A percentile compares a stretch with the other conserved stretches of the same genome.
Conservation (phyloP, 2,113 vertebrate genomes). For the Nyctereutes procyonoides region DNA sequence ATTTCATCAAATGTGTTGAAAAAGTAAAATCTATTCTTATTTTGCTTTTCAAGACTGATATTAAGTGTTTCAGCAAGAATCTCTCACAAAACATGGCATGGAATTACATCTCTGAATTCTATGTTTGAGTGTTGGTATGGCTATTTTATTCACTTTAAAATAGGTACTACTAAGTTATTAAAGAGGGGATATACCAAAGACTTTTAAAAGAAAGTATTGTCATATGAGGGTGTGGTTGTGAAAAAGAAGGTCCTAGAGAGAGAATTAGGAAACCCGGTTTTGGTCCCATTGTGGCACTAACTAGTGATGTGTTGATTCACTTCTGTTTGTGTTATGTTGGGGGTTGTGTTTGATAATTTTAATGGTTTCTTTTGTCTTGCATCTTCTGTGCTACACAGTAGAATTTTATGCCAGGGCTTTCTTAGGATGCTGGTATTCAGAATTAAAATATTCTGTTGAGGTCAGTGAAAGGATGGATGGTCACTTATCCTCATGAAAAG, state of each 20-base stretch:
- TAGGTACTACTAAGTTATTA: neutral
- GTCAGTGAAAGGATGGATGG: neutral
- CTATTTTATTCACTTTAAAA: neutral
- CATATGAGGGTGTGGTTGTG: neutral
- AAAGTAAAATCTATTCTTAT: slow-evolving; percentile 15
- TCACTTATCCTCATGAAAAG: neutral
- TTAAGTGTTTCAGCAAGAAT: neutral
- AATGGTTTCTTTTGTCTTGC: neutral
- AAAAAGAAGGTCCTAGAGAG: neutral
- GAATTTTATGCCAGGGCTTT: neutral
- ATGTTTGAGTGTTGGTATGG: neutral
- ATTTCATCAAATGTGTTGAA: slow-evolving; percentile 28
- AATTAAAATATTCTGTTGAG: neutral
- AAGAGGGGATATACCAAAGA: neutral
- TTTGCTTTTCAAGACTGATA: neutral
- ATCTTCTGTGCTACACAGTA: neutral
- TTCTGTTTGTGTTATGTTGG: neutral
- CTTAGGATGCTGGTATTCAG: neutral
- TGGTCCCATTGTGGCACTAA: neutral
- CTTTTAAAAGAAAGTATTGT: neutral
- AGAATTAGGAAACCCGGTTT: neutral
- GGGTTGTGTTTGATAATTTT: neutral
- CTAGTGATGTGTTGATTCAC: neutral
- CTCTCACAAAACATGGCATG: neutral
- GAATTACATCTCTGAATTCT: neutral